Percentiles rank a stretch among this genome's conserved stretches.
phyloP scores from a whole-genome alignment of 2,888 invertebrate species.

The Omphaloscelis lunosa region DNA sequence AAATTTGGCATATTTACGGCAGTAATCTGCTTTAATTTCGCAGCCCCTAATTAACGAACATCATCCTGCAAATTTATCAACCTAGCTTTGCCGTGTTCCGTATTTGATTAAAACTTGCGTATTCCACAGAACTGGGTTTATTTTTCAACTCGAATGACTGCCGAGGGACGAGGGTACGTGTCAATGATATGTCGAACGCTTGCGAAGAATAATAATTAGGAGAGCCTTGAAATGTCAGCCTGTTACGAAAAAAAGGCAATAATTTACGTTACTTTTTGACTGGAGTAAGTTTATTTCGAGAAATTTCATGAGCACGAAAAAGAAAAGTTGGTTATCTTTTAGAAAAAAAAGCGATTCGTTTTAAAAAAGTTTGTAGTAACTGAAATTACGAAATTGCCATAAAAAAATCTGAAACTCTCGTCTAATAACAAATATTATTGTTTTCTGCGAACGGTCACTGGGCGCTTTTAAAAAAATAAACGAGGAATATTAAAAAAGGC shows the following conservation, averaged over 20 bases:
- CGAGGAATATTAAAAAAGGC: background rate
- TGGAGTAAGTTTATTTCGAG: conserved; percentile 20
- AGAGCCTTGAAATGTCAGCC: conserved; percentile 14
- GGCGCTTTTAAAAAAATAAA: background rate
- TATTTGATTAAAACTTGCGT: conserved; percentile 56
- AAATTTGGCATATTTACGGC: conserved; percentile 5
- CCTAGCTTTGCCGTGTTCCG: conserved; percentile 30
- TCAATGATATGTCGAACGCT: conserved; percentile 31
- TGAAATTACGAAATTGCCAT: background rate
- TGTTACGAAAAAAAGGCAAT: conserved; percentile 20
- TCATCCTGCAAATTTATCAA: conserved; percentile 25
- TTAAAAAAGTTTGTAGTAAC: background rate
- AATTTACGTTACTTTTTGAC: conserved; percentile 31
- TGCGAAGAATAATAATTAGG: conserved; percentile 48
- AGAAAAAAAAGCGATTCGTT: background rate
- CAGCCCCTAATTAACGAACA: conserved; percentile 41
- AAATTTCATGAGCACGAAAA: conserved; percentile 3
- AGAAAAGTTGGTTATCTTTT: background rate
- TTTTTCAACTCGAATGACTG: conserved; percentile 34
- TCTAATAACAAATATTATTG: background rate
- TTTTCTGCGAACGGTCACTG: background rate
- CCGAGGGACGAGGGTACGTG: conserved; percentile 22
- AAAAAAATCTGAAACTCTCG: background rate
- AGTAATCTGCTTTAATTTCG: conserved; percentile 32
- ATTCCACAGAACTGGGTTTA: conserved; percentile 20